A percentile compares a stretch with the other conserved stretches of the same genome.
These are phyloP conservation scores for Arothron firmamentum DNA, from an alignment of 2,113 vertebrate species.

Conservation along the genomic window DNA sequence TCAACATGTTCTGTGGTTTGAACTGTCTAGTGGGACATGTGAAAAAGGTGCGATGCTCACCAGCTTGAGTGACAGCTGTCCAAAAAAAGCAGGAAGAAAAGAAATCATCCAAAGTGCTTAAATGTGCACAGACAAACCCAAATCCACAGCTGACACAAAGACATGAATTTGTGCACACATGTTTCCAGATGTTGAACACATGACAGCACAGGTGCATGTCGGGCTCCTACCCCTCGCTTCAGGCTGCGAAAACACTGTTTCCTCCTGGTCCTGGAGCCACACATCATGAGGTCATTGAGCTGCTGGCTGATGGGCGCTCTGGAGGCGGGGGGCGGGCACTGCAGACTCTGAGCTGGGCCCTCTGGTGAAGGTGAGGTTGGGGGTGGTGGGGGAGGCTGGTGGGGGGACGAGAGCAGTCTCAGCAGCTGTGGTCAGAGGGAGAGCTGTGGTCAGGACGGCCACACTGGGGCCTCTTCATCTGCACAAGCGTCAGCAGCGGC, in stretches of 20 bases:
- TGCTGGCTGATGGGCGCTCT: slow-evolving; percentile 96
- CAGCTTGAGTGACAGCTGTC: slow-evolving; percentile 97
- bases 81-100: slow-evolving; percentile 16
- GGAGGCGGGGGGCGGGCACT: slow-evolving; percentile 90
- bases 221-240: slow-evolving; percentile 86
- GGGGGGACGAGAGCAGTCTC: slow-evolving; percentile 94
- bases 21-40: not conserved
- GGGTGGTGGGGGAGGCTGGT: slow-evolving; percentile 90
- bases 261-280: slow-evolving; percentile 93
- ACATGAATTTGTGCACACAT: not conserved
- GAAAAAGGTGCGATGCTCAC: slow-evolving; percentile 76
- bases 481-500: not conserved
- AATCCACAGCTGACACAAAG: not conserved
- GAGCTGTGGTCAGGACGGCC: not conserved
- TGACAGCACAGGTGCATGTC: slow-evolving; percentile 48
- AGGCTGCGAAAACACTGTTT: slow-evolving; percentile 98
- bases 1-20: too few relatives aligned
- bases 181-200: not conserved
- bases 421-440: slow-evolving; percentile 79
- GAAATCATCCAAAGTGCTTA: slow-evolving; percentile 9
- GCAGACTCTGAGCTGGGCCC: slow-evolving; percentile 85
- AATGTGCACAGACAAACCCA: not conserved
- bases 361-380: slow-evolving; percentile 88
- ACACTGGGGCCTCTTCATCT: slow-evolving; percentile 23
- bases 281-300: slow-evolving; percentile 96